These are phyloP conservation scores for Drosophila neocordata DNA, from an alignment of 1,140 invertebrate species.

Conservation along the genomic window DNA sequence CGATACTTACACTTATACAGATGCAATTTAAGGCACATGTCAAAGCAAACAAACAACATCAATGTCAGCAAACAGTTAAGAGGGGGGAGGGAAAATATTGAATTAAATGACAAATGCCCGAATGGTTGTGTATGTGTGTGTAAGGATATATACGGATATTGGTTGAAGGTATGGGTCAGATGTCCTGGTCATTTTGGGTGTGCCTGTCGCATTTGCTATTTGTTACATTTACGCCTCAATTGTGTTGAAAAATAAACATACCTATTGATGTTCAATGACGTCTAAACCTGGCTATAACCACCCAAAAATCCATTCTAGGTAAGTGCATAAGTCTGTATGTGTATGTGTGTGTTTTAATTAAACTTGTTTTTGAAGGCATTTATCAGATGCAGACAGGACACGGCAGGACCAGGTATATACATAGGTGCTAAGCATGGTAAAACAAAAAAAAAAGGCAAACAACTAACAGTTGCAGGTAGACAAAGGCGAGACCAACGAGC, in stretches of 20 bases:
- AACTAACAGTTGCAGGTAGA: slow-evolving; percentile 37
- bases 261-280: slow-evolving; percentile 57
- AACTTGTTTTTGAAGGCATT: slow-evolving; percentile 72
- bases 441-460: slow-evolving; percentile 17
- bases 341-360: slow-evolving; percentile 72
- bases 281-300: slow-evolving; percentile 35
- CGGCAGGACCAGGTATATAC: slow-evolving; percentile 26
- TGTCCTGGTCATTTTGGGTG: slow-evolving; percentile 7
- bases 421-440: neutral
- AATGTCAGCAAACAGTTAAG: slow-evolving; percentile 38
- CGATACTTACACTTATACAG: slow-evolving; percentile 9
- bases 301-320: neutral
- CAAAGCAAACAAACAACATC: slow-evolving; percentile 63
- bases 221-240: slow-evolving; percentile 78
- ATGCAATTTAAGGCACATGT: slow-evolving; percentile 68
- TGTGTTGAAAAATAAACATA: slow-evolving; percentile 74
- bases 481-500: slow-evolving; percentile 30
- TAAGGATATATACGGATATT: neutral
- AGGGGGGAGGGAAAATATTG: neutral
- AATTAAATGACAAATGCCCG: neutral
- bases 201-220: slow-evolving; percentile 44
- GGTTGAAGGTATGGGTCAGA: neutral
- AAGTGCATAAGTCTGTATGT: neutral
- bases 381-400: slow-evolving; percentile 79
- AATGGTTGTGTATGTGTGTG: slow-evolving; percentile 2